Evolutionary conservation across 1,140 invertebrate genomes (phyloP).

Genomic region (Listronotus bonariensis): DNA sequence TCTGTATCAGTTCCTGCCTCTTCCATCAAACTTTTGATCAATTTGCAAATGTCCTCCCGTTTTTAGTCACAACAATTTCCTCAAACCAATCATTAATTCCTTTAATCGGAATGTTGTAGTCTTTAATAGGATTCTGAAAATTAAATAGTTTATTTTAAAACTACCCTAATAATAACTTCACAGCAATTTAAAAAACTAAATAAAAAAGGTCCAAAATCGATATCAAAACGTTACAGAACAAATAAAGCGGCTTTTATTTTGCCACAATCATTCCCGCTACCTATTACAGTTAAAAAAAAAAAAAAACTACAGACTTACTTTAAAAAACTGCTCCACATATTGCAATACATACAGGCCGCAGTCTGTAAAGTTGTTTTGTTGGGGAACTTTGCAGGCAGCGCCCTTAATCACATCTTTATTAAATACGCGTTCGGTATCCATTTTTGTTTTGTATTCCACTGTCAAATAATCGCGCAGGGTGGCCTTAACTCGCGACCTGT

Average conservation of each 20-base stretch:
- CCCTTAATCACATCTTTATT: slow-evolving; percentile 83
- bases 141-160: no score
- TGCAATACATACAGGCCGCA: slow-evolving; percentile 95
- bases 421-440: slow-evolving; percentile 66
- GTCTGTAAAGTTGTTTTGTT: slow-evolving; percentile 96
- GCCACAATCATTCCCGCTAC: no score
- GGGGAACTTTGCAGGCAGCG: slow-evolving; percentile 85
- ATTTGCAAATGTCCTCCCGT: slow-evolving; percentile 76
- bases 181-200: no score
- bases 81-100: slow-evolving; percentile 78
- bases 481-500: slow-evolving; percentile 78
- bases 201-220: no score
- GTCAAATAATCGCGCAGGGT: slow-evolving; percentile 88
- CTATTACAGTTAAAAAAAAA: no score
- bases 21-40: slow-evolving; percentile 73
- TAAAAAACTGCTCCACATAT: slow-evolving; percentile 95
- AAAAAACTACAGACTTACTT: slow-evolving; percentile 65
- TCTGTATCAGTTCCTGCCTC: slow-evolving; percentile 63
- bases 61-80: slow-evolving; percentile 77
- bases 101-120: slow-evolving; percentile 77
- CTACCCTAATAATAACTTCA: no score
- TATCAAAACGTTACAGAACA: no score
- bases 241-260: no score
- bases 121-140: slow-evolving; percentile 68
- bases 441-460: slow-evolving; percentile 86